These are phyloP conservation scores for Pyrocephalus nanus DNA, from an alignment of 2,797 vertebrate genomes.

Conservation along the genomic window DNA sequence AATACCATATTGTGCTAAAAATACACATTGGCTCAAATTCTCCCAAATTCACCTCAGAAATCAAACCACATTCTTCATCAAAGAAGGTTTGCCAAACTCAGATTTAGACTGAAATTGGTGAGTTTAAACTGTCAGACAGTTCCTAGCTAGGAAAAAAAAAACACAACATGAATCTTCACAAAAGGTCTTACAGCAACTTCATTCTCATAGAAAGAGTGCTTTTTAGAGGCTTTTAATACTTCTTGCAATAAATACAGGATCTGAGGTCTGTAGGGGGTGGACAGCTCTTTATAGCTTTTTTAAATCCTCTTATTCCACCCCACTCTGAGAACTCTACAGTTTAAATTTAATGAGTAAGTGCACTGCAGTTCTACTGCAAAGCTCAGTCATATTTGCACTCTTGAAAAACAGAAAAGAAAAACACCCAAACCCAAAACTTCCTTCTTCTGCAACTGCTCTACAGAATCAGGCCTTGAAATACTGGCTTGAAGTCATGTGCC, in stretches of 20 bases:
- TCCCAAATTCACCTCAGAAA: neutral
- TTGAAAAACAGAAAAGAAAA: neutral
- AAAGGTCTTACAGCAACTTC: neutral
- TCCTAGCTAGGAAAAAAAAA: neutral
- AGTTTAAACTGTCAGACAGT: neutral
- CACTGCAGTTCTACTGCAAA: neutral
- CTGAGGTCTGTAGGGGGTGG: neutral
- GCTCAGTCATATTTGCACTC: neutral
- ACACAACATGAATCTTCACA: neutral
- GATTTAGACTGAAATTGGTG: neutral
- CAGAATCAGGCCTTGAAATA: neutral
- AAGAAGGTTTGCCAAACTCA: neutral
- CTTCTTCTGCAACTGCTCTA: neutral
- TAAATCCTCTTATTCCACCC: constrained; percentile 33
- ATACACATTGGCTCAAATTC: neutral
- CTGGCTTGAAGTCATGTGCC: neutral
- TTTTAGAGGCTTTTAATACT: constrained; percentile 7
- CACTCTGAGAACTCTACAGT: neutral
- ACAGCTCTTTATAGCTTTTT: neutral
- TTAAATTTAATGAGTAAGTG: neutral
- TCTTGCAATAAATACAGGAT: neutral
- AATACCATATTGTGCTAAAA: neutral
- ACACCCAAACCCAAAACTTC: neutral
- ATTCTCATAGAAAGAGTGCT: neutral
- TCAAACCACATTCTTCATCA: neutral